Percentiles rank a stretch among this genome's conserved stretches.
Evolutionary conservation across 2,797 vertebrate genomes (phyloP).

Genomic region (Clarias laeviceps): DNA sequence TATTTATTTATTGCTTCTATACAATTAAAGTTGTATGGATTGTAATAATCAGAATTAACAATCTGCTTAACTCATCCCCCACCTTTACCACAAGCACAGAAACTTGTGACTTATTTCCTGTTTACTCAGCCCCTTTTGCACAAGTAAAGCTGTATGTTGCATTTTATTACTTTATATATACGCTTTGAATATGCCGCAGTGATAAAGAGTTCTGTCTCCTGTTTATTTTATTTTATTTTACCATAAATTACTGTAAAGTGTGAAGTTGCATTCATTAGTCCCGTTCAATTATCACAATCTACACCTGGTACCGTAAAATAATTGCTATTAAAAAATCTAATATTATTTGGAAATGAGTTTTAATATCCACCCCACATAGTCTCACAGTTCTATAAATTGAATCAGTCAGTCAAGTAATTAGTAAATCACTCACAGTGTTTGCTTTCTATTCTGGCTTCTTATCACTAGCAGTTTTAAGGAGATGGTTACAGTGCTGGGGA

Average conservation of each 20-base stretch:
- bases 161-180: background rate
- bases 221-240: background rate
- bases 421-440: too few relatives aligned
- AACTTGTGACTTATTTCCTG: slow-evolving; percentile 10
- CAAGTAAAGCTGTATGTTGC: background rate
- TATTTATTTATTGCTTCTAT: background rate
- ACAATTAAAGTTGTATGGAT: background rate
- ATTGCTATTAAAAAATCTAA: too few relatives aligned
- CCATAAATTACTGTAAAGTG: background rate
- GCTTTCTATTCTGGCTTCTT: background rate
- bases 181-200: background rate
- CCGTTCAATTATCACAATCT: background rate
- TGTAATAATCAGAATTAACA: background rate
- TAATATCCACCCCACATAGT: background rate
- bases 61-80: background rate
- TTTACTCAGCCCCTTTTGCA: background rate
- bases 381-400: background rate
- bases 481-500: background rate
- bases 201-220: background rate
- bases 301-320: background rate
- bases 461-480: background rate
- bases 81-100: slow-evolving; percentile 13
- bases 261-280: background rate
- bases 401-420: background rate
- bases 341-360: too few relatives aligned